These are phyloP conservation scores for Leucophora obtusa DNA, from an alignment of 2,888 invertebrate species.

Conservation along the genomic window DNA sequence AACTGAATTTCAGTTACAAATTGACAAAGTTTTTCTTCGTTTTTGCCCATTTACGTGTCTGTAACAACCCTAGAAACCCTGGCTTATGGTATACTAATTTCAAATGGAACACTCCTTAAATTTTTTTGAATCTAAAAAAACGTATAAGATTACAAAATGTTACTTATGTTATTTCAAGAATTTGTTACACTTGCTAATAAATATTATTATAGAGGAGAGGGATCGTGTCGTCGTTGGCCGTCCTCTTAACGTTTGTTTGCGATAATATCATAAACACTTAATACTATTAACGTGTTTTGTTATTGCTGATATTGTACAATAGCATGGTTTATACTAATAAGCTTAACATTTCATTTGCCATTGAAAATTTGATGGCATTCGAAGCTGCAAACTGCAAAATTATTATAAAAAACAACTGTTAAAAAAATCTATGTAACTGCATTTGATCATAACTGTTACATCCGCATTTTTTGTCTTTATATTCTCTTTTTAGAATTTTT, in stretches of 20 bases:
- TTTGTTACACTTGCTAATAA: conserved; percentile 56
- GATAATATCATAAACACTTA: conserved; percentile 60
- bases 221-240: neutral
- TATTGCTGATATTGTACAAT: conserved; percentile 24
- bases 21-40: too few species aligned
- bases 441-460: neutral
- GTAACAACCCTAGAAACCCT: too few species aligned
- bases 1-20: too few species aligned
- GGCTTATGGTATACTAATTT: too few species aligned
- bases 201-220: neutral
- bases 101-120: conserved; percentile 29
- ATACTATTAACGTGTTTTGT: conserved; percentile 56
- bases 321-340: conserved; percentile 57
- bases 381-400: neutral
- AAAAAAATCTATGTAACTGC: too few species aligned
- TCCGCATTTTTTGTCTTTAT: neutral
- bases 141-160: conserved; percentile 61
- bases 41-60: too few species aligned
- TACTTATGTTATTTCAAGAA: conserved; percentile 49
- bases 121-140: conserved; percentile 30
- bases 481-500: neutral
- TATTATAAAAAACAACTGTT: too few species aligned
- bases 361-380: neutral
- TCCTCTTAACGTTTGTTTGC: conserved; percentile 6
- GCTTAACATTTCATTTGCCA: conserved; percentile 58